phyloP scores from a whole-genome alignment of 1,140 invertebrate genomes.

The Lepeophtheirus salmonis region DNA sequence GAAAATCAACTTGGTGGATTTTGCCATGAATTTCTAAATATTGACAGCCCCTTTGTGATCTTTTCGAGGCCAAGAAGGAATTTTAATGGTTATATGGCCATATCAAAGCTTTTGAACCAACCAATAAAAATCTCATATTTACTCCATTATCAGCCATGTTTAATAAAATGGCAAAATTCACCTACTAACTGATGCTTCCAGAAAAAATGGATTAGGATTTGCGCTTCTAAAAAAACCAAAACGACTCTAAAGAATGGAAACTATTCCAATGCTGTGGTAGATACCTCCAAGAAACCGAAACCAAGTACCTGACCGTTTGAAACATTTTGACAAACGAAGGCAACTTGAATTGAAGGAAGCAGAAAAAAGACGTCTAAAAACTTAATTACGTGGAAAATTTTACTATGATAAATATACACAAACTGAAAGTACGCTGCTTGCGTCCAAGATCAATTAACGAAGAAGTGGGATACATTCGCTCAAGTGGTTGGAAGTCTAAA shows the following conservation, averaged over 20 bases:
- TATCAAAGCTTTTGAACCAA: conserved; percentile 7
- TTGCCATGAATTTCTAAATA: not conserved
- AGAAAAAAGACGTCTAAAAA: too few species aligned
- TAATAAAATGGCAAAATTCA: conserved; percentile 15
- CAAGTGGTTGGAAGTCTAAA: too few species aligned
- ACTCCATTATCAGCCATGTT: conserved; percentile 17
- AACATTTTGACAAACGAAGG: too few species aligned
- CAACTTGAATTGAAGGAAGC: too few species aligned
- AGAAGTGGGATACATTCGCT: too few species aligned
- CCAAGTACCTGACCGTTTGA: too few species aligned
- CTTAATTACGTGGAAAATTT: too few species aligned
- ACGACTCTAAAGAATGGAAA: conserved; percentile 16
- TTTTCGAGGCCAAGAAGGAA: not conserved
- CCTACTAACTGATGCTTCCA: conserved; percentile 19
- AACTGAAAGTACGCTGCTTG: too few species aligned
- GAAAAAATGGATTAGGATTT: conserved; percentile 13
- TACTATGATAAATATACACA: too few species aligned
- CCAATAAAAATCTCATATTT: not conserved
- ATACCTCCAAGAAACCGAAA: conserved; percentile 19
- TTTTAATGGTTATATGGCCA: conserved; percentile 17
- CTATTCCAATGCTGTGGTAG: conserved; percentile 19
- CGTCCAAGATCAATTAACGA: too few species aligned
- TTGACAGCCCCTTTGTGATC: conserved; percentile 9
- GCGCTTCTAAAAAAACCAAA: conserved; percentile 19
- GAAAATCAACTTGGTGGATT: conserved; percentile 15